phyloP scores from a whole-genome alignment of 64 coral and sea anemone species.

The Stichodactyla mertensii region DNA sequence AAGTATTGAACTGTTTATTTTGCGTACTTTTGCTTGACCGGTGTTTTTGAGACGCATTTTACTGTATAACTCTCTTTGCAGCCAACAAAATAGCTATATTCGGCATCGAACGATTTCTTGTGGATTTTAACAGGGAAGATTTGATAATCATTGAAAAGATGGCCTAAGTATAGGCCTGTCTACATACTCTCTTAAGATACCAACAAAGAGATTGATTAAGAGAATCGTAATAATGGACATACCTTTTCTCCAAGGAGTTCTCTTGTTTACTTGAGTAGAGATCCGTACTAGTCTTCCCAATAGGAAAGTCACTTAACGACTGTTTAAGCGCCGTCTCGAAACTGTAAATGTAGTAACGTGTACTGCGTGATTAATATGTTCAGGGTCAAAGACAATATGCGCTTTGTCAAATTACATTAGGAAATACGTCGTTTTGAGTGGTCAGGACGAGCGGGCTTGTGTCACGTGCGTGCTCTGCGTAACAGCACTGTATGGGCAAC shows the following conservation, averaged over 20 bases:
- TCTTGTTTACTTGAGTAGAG: neutral
- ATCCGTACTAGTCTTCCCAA: neutral
- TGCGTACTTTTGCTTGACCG: neutral
- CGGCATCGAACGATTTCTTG: neutral
- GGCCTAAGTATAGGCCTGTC: neutral
- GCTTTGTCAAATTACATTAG: constrained; percentile 18
- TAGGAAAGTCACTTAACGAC: constrained; percentile 7
- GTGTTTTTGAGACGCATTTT: neutral
- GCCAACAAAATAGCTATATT: neutral
- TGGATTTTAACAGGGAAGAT: neutral
- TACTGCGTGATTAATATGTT: constrained; percentile 4
- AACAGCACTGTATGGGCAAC: neutral
- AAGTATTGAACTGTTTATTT: neutral
- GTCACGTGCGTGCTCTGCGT: neutral
- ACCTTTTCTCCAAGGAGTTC: neutral
- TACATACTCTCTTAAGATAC: neutral
- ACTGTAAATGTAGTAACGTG: constrained; percentile 5
- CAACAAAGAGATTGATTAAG: neutral
- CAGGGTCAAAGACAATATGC: constrained; percentile 8
- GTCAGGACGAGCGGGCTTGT: neutral
- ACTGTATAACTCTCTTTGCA: neutral
- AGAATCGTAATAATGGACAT: neutral
- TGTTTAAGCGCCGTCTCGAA: constrained; percentile 8
- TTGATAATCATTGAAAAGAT: neutral
- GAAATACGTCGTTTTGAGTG: constrained; percentile 1